Percentiles rank a stretch among this genome's conserved stretches.
phyloP scores from a whole-genome alignment of 2,113 vertebrate genomes.

The Cariama cristata region DNA sequence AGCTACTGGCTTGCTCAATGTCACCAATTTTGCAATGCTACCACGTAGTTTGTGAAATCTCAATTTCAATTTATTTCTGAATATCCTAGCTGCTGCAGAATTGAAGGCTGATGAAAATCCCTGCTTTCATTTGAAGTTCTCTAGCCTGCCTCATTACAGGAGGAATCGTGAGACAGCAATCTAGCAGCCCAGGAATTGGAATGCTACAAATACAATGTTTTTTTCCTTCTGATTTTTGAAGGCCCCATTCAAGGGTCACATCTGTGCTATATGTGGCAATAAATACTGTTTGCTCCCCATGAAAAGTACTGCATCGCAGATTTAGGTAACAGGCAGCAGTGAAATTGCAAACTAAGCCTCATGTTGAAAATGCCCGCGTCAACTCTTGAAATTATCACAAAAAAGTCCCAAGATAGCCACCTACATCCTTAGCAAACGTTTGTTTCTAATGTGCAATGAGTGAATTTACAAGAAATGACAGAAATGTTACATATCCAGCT shows the following conservation, averaged over 20 bases:
- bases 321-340: neutral
- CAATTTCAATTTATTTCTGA: neutral
- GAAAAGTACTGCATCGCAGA: neutral
- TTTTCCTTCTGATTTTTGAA: neutral
- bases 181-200: neutral
- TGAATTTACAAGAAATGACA: neutral
- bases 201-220: neutral
- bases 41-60: neutral
- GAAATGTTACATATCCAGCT: neutral
- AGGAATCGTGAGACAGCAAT: neutral
- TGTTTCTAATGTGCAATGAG: neutral
- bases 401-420: neutral
- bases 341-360: neutral
- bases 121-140: neutral
- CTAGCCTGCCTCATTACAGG: accelerated
- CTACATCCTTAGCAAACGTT: neutral
- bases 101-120: neutral
- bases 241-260: neutral
- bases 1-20: neutral
- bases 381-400: neutral
- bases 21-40: neutral
- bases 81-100: neutral
- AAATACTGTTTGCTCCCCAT: neutral
- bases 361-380: neutral
- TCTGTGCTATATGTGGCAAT: neutral